Evolutionary conservation across 2,797 vertebrate species (phyloP).

Genomic region (Gymnothorax reevesii): DNA sequence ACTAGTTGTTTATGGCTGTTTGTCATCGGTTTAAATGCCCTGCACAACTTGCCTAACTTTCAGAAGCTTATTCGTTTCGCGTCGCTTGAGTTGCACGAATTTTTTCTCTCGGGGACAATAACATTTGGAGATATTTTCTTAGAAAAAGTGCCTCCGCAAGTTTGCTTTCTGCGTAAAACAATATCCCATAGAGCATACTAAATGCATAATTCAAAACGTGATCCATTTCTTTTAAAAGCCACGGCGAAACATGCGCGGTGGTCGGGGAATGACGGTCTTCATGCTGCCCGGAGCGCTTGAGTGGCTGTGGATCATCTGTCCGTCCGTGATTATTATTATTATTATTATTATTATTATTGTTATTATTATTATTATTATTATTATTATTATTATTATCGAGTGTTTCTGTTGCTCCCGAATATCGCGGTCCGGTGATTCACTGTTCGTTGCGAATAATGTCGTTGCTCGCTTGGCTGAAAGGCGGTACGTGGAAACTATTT

Average conservation of each 20-base stretch:
- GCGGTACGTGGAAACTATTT: neutral
- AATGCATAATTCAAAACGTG: neutral
- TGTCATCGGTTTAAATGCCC: neutral
- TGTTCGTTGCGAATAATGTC: neutral
- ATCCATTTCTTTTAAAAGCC: neutral
- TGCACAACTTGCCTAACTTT: neutral
- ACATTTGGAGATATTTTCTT: too few relatives aligned
- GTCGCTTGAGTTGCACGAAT: neutral
- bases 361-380: too few relatives aligned
- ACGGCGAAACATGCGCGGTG: neutral
- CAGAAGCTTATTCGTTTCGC: neutral
- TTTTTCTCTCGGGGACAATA: too few relatives aligned
- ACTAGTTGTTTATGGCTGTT: neutral
- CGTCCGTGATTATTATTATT: neutral
- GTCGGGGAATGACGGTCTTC: neutral
- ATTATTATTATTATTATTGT: too few relatives aligned
- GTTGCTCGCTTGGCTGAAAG: neutral
- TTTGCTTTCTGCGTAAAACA: neutral
- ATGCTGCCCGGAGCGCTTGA: neutral
- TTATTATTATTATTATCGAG: neutral
- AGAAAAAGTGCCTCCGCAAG: neutral
- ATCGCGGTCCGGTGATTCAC: too few relatives aligned
- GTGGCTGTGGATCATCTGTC: neutral
- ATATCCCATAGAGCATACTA: neutral
- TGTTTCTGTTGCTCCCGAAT: neutral